These are phyloP conservation scores for Penaeus monodon DNA, from an alignment of 2,888 invertebrate genomes.

Conservation along the genomic window DNA sequence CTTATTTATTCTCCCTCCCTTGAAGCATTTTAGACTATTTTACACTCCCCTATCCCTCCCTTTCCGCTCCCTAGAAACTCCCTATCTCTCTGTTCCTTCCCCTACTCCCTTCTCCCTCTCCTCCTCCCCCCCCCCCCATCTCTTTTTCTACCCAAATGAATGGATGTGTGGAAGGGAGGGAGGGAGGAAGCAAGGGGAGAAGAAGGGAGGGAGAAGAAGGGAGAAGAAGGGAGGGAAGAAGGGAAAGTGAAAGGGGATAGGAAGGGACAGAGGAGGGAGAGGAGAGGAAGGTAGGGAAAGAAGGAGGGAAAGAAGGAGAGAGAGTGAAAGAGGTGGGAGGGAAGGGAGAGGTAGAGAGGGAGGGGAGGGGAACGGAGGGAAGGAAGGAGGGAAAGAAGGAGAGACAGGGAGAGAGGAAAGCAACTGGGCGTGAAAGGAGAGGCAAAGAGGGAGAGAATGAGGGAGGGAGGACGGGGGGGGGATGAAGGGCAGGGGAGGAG, in stretches of 20 bases:
- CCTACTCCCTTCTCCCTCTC: background rate
- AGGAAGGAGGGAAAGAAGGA: background rate
- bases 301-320: background rate
- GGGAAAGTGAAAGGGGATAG: background rate
- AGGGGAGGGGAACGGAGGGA: background rate
- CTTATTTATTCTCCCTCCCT: background rate
- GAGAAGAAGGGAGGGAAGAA: background rate
- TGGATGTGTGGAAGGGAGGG: constrained; percentile 6
- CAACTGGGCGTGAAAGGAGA: background rate
- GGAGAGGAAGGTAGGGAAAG: background rate
- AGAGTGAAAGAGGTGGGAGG: background rate
- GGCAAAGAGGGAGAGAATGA: background rate
- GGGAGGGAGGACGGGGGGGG: background rate
- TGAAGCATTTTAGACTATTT: background rate
- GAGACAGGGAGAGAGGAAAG: background rate
- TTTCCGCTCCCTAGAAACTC: too few relatives aligned
- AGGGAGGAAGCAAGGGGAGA: background rate
- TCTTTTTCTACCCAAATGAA: background rate
- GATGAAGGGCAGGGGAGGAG: background rate
- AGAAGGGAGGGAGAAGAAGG: background rate
- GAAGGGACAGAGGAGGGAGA: background rate
- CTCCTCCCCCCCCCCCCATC: background rate
- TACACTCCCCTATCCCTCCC: background rate
- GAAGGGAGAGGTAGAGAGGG: background rate
- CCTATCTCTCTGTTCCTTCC: too few relatives aligned